Evolutionary conservation across 2,797 vertebrate species (phyloP).

Genomic region (Myiotriccus ornatus): DNA sequence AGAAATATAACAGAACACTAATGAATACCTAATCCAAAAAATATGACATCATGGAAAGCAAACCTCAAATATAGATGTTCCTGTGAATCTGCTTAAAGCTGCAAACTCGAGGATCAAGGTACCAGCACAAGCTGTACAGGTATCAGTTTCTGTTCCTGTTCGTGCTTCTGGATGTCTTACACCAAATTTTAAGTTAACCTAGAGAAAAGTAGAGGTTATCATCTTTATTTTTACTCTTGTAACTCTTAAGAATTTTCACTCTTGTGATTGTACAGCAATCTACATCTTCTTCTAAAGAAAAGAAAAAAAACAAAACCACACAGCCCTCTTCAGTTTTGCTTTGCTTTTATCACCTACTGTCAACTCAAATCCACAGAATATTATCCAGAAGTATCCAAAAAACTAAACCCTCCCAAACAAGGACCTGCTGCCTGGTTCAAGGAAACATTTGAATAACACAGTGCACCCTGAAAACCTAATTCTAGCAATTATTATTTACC

Average conservation of each 20-base stretch:
- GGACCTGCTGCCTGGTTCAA: background rate
- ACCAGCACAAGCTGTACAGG: constrained; percentile 96
- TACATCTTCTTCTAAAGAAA: background rate
- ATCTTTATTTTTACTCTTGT: background rate
- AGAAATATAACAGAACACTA: background rate
- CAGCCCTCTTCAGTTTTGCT: background rate
- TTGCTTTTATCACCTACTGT: background rate
- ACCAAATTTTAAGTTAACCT: constrained; percentile 96
- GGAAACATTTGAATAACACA: background rate
- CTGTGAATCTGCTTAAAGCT: constrained; percentile 95
- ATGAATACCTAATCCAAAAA: background rate
- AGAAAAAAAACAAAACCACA: background rate
- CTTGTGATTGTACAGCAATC: background rate
- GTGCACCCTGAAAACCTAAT: background rate
- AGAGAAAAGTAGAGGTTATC: background rate
- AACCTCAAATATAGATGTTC: constrained; percentile 96
- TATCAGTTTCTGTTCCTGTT: constrained; percentile 96
- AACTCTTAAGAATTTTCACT: background rate
- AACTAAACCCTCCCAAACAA: background rate
- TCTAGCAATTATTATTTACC: background rate
- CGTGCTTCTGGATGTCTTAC: constrained; percentile 91
- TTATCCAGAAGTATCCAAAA: background rate
- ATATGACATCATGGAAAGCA: constrained; percentile 35
- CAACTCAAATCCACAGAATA: background rate
- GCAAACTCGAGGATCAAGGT: constrained; percentile 98